Conservation (phyloP, 2,797 vertebrate genomes). For the Sebastes minor region DNA sequence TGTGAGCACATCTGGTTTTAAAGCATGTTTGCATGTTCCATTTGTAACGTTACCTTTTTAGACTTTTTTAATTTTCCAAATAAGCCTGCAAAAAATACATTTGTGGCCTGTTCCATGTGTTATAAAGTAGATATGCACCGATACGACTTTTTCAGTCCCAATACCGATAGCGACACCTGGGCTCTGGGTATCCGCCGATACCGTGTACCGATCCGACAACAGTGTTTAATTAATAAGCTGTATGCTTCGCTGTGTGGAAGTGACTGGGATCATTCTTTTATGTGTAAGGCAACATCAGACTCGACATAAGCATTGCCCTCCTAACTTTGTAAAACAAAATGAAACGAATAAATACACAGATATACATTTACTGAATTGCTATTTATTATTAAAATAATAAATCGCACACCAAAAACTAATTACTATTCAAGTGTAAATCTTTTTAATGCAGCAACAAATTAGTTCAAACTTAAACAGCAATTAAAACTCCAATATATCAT, state of each 20-base stretch:
- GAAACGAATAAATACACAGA: too few species aligned
- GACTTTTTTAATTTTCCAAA: not conserved
- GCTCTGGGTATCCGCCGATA: too few species aligned
- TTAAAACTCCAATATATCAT: not conserved
- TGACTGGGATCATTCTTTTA: too few species aligned
- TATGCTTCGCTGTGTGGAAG: accelerated
- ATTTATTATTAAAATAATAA: too few species aligned
- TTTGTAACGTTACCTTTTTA: not conserved
- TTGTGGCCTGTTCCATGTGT: not conserved
- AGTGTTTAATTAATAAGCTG: too few species aligned
- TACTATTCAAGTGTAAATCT: not conserved
- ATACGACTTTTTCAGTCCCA: not conserved
- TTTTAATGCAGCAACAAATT: not conserved
- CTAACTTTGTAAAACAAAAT: too few species aligned
- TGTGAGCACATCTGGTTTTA: not conserved
- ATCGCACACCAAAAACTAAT: too few species aligned
- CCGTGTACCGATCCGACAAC: accelerated
- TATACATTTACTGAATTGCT: too few species aligned
- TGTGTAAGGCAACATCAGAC: too few species aligned
- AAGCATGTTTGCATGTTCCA: not conserved
- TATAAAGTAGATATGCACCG: not conserved
- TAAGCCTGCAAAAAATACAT: not conserved
- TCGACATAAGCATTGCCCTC: accelerated
- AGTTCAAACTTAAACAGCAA: not conserved
- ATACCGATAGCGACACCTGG: too few species aligned